A percentile compares a stretch with the other conserved stretches of the same genome.
phyloP scores from a whole-genome alignment of 2,113 vertebrate species.

The Hypomesus transpacificus region DNA sequence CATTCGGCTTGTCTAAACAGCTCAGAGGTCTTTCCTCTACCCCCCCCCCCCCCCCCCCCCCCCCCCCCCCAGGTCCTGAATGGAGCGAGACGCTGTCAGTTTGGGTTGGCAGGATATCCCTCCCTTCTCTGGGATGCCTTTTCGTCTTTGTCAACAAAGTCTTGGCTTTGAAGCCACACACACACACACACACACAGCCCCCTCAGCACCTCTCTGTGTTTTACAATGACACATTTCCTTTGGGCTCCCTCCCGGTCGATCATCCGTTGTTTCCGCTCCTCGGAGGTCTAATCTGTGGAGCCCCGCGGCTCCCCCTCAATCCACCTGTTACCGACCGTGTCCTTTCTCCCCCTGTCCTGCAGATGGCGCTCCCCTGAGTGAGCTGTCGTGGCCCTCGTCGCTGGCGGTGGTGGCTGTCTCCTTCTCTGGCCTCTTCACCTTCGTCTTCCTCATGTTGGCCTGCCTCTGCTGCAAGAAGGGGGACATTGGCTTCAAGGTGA shows the following conservation, averaged over 20 bases:
- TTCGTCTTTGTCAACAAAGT: no score
- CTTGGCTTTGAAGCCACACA: no score
- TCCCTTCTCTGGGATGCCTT: no score
- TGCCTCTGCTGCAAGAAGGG: conserved; percentile 98
- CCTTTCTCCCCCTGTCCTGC: conserved; percentile 45
- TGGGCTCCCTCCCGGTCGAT: not conserved
- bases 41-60: no score
- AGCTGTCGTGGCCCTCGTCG: conserved; percentile 95
- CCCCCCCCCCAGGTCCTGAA: no score
- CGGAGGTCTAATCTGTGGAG: no score
- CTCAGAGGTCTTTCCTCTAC: no score
- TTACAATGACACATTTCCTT: not conserved
- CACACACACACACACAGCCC: no score
- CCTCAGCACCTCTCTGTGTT: no score
- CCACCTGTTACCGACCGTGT: not conserved
- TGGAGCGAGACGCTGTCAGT: no score
- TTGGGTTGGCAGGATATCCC: no score
- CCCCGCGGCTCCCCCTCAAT: conserved; percentile 13
- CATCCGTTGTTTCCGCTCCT: not conserved
- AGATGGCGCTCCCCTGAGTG: conserved; percentile 88
- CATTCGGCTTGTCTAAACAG: no score
- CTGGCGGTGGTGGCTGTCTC: conserved; percentile 89
- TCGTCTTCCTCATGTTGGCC: conserved; percentile 97
- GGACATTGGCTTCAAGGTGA: conserved; percentile 96
- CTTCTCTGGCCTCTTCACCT: conserved; percentile 92